Evolutionary conservation across 2,113 vertebrate species (phyloP).

Genomic region (Rhinogobius similis): DNA sequence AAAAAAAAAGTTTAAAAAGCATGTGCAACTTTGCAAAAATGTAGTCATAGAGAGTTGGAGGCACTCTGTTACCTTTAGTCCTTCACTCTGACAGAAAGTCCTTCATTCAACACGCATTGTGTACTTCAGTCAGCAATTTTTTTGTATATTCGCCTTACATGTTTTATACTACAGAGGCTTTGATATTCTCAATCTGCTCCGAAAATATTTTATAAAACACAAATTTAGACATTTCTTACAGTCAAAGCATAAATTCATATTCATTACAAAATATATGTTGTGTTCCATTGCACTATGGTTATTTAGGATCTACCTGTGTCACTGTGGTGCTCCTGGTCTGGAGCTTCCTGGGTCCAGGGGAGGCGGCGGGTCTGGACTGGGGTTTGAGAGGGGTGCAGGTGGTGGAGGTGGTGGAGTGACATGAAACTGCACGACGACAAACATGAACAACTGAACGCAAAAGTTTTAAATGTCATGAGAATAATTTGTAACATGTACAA

Average conservation of each 20-base stretch:
- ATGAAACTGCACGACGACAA: slow-evolving; percentile 98
- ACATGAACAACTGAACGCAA: slow-evolving; percentile 88
- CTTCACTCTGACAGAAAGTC: too few species aligned
- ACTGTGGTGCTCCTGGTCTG: slow-evolving; percentile 40
- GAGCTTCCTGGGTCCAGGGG: slow-evolving; percentile 31
- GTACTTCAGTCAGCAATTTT: too few species aligned
- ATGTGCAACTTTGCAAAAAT: too few species aligned
- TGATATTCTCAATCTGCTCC: too few species aligned
- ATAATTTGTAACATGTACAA: slow-evolving; percentile 3
- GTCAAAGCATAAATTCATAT: neutral
- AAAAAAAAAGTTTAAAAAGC: too few species aligned
- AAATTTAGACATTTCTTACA: neutral
- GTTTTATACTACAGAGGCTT: too few species aligned
- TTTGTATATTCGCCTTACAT: too few species aligned
- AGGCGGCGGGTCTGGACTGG: slow-evolving; percentile 25
- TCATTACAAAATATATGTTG: too few species aligned
- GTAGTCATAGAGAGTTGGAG: too few species aligned
- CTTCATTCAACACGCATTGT: too few species aligned
- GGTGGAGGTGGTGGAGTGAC: slow-evolving; percentile 85
- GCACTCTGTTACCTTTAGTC: too few species aligned
- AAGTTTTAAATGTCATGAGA: slow-evolving; percentile 15
- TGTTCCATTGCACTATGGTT: neutral
- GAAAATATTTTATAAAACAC: too few species aligned
- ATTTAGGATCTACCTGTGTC: slow-evolving; percentile 53
- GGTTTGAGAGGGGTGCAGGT: slow-evolving; percentile 58